phyloP scores from a whole-genome alignment of 1,140 invertebrate species.

The Sitobion miscanthi region DNA sequence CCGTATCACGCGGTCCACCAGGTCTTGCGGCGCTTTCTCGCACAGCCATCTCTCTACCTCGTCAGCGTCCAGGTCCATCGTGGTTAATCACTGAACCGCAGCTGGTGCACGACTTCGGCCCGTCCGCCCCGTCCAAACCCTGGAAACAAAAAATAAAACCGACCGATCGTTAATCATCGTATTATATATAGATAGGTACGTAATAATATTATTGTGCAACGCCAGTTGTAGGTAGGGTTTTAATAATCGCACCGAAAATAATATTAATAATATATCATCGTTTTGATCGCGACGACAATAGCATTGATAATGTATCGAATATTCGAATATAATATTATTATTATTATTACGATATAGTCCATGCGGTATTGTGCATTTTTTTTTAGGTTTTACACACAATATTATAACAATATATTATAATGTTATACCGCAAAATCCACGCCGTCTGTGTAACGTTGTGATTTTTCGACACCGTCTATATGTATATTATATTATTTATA shows the following conservation, averaged over 20 bases:
- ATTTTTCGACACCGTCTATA: neutral
- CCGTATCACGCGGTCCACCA: conserved; percentile 57
- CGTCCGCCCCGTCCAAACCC: neutral
- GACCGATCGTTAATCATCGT: neutral
- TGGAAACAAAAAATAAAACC: neutral
- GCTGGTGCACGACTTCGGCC: neutral
- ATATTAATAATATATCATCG: neutral
- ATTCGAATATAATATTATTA: neutral
- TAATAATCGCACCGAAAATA: neutral
- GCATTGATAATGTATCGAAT: no score
- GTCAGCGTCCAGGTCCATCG: conserved; percentile 57
- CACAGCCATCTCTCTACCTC: conserved; percentile 60
- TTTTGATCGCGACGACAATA: neutral
- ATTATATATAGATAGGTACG: no score
- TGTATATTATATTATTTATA: neutral
- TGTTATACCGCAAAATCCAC: neutral
- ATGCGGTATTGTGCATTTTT: neutral
- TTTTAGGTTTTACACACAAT: neutral
- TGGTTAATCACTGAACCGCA: neutral
- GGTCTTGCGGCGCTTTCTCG: conserved; percentile 57
- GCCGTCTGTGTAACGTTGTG: neutral
- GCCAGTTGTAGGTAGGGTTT: no score
- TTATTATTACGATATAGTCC: neutral
- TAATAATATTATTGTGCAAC: no score
- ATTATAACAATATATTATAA: neutral